These are phyloP conservation scores for Coccyzus lansbergi DNA, from an alignment of 2,797 vertebrate genomes.

Conservation along the genomic window DNA sequence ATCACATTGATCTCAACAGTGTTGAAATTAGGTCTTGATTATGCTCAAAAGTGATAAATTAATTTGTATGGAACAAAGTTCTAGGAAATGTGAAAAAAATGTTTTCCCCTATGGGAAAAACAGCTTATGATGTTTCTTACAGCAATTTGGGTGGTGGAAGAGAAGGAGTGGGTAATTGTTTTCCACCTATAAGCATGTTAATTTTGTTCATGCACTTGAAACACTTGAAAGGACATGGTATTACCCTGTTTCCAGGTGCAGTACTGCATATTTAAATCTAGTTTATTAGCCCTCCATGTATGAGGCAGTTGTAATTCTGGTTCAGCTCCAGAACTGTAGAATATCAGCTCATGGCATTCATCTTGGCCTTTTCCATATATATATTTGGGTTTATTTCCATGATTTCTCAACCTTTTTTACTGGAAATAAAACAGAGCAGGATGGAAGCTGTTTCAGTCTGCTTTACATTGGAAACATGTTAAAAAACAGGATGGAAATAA, in stretches of 20 bases:
- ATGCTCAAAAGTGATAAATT: neutral
- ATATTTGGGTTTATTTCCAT: neutral
- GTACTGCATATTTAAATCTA: neutral
- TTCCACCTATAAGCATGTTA: neutral
- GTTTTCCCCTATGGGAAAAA: neutral
- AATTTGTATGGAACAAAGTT: neutral
- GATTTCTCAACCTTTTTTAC: neutral
- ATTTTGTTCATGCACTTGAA: neutral
- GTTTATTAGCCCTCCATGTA: neutral
- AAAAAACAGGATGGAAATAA: neutral
- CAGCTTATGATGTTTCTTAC: neutral
- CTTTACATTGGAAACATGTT: neutral
- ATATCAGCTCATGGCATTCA: neutral
- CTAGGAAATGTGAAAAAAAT: neutral
- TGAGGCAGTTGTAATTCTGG: neutral
- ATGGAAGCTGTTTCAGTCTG: neutral
- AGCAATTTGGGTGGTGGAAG: neutral
- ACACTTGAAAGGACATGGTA: neutral
- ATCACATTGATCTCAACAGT: neutral
- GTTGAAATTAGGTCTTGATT: neutral
- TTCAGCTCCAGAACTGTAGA: neutral
- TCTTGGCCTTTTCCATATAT: neutral
- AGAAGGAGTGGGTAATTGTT: neutral
- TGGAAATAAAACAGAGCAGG: neutral
- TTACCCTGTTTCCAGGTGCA: neutral